These are phyloP conservation scores for Drosophila robusta DNA, from an alignment of 2,888 invertebrate genomes.

Conservation along the genomic window DNA sequence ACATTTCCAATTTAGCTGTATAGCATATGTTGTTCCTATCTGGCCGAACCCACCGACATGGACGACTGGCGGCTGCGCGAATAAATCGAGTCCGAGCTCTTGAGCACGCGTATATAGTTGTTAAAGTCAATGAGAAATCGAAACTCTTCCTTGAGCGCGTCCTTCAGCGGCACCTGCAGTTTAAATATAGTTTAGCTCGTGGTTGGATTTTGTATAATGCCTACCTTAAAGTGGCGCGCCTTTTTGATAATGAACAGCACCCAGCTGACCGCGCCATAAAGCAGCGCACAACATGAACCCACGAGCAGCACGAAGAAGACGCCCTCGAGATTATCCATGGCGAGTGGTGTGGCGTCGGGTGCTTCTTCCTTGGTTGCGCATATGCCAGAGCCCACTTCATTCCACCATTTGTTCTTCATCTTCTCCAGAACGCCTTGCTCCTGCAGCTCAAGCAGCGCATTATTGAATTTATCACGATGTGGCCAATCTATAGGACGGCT, in stretches of 20 bases:
- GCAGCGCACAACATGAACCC: constrained; percentile 84
- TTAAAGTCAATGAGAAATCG: constrained; percentile 90
- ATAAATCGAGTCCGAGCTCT: constrained; percentile 85
- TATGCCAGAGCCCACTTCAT: constrained; percentile 91
- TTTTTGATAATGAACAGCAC: constrained; percentile 76
- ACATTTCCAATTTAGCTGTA: constrained; percentile 31
- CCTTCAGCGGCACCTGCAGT: constrained; percentile 88
- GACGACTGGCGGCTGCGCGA: constrained; percentile 83
- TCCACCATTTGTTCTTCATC: constrained; percentile 96
- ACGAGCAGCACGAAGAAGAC: constrained; percentile 87
- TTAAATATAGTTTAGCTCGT: background rate
- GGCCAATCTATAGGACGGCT: constrained; percentile 79
- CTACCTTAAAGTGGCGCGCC: constrained; percentile 81
- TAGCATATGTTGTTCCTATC: constrained; percentile 43
- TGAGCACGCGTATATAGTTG: constrained; percentile 89
- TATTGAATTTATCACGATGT: constrained; percentile 91
- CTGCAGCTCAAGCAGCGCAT: constrained; percentile 93
- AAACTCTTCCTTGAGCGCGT: constrained; percentile 89
- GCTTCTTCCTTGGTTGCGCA: constrained; percentile 86
- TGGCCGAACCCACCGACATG: constrained; percentile 76
- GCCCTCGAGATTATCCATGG: constrained; percentile 88
- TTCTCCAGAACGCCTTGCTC: constrained; percentile 91
- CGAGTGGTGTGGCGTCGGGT: constrained; percentile 85
- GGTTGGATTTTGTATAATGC: background rate
- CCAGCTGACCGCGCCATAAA: constrained; percentile 82